Conservation (phyloP, 2,888 invertebrate genomes). For the Diarsia dahlii region DNA sequence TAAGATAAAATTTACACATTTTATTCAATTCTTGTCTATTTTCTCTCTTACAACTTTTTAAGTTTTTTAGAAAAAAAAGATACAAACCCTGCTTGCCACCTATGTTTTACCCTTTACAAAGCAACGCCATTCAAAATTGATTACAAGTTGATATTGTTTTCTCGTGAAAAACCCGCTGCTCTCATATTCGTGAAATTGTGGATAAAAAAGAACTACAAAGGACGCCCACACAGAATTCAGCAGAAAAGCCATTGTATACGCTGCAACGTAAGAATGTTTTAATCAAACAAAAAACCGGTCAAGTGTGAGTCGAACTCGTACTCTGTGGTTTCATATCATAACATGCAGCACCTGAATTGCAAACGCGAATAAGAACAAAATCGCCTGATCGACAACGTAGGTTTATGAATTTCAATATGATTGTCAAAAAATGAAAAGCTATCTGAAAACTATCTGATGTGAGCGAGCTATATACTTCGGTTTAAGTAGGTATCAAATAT, state of each 20-base stretch:
- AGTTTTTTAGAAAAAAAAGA: neutral
- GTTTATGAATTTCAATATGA: too few species aligned
- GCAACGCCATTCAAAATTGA: neutral
- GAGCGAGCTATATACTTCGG: too few species aligned
- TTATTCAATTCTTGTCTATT: neutral
- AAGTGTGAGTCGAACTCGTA: neutral
- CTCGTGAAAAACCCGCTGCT: neutral
- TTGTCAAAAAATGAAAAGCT: too few species aligned
- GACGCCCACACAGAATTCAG: constrained; percentile 10
- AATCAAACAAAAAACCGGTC: constrained; percentile 42
- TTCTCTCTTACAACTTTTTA: too few species aligned
- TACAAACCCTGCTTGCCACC: neutral
- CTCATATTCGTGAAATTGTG: neutral
- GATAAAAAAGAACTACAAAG: constrained; percentile 7
- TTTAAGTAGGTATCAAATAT: too few species aligned
- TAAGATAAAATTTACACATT: too few species aligned
- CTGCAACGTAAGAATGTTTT: constrained; percentile 39
- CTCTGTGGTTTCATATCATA: constrained; percentile 1
- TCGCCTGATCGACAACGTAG: too few species aligned
- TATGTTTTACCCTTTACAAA: neutral
- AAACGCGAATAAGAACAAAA: neutral
- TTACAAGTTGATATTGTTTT: constrained; percentile 15
- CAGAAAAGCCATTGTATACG: constrained; percentile 12
- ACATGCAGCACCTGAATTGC: neutral
- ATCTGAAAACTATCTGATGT: too few species aligned